These are phyloP conservation scores for Calameuta idolon DNA, from an alignment of 2,888 invertebrate genomes.

Conservation along the genomic window DNA sequence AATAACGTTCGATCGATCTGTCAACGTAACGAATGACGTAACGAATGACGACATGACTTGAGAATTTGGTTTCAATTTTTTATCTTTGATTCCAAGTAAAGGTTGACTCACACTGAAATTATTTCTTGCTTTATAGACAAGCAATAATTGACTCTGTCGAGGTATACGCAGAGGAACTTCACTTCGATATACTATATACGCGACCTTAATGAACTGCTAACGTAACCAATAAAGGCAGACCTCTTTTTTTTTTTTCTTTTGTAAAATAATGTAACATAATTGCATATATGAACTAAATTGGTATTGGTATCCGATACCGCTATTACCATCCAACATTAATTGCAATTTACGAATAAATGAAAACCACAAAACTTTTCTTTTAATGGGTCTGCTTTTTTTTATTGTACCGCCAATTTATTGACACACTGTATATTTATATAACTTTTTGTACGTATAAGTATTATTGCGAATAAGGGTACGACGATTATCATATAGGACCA, in stretches of 20 bases:
- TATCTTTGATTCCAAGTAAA: not conserved
- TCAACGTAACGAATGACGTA: constrained; percentile 33
- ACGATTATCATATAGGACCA: not conserved
- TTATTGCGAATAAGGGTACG: not conserved
- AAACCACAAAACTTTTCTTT: not conserved
- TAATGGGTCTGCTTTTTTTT: not conserved
- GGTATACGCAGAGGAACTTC: too few species aligned
- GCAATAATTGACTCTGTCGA: too few species aligned
- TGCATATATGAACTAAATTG: not conserved
- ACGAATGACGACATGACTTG: not conserved
- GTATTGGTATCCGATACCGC: not conserved
- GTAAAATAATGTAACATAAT: not conserved
- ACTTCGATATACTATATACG: not conserved
- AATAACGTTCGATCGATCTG: constrained; percentile 53
- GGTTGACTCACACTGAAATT: not conserved
- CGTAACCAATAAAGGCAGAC: not conserved
- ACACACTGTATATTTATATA: not conserved
- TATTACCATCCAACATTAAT: not conserved
- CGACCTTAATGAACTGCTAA: not conserved
- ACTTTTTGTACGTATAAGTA: not conserved
- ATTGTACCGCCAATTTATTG: not conserved
- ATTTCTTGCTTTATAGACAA: too few species aligned
- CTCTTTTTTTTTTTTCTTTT: not conserved
- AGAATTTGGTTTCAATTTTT: not conserved
- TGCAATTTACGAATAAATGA: not conserved